Conservation (phyloP, 2,888 invertebrate genomes). For the Drosophila quinaria region DNA sequence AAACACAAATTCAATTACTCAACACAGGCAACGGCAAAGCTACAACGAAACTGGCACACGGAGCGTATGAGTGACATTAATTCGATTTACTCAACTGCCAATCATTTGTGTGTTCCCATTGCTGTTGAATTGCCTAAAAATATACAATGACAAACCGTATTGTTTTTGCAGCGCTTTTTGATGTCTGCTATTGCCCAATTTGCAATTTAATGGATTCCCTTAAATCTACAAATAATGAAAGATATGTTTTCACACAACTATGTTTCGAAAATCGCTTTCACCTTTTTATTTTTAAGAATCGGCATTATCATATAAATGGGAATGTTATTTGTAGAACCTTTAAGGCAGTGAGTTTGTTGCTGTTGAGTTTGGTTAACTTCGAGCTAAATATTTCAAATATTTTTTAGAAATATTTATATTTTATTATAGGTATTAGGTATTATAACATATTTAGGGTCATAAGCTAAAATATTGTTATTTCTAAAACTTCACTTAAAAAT, state of each 20-base stretch:
- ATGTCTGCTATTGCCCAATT: slow-evolving; percentile 56
- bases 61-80: slow-evolving; percentile 81
- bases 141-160: slow-evolving; percentile 21
- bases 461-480: no score
- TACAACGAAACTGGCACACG: slow-evolving; percentile 25
- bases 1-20: slow-evolving; percentile 80
- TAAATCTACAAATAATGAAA: slow-evolving; percentile 63
- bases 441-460: no score
- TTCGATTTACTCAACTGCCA: slow-evolving; percentile 80
- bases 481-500: no score
- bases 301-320: slow-evolving; percentile 15
- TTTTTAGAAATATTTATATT: no score
- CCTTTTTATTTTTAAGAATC: neutral
- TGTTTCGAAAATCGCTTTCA: slow-evolving; percentile 4
- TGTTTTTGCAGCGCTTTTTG: slow-evolving; percentile 58
- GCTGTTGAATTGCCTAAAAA: slow-evolving; percentile 22
- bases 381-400: no score
- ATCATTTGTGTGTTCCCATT: slow-evolving; percentile 68
- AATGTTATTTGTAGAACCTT: neutral
- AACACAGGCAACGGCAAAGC: slow-evolving; percentile 34
- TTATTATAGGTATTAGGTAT: no score
- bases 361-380: no score
- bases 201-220: slow-evolving; percentile 74
- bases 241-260: slow-evolving; percentile 18
- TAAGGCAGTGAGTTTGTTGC: no score